Percentiles rank a stretch among this genome's conserved stretches.
phyloP scores from a whole-genome alignment of 1,140 invertebrate genomes.

The Galleria mellonella region DNA sequence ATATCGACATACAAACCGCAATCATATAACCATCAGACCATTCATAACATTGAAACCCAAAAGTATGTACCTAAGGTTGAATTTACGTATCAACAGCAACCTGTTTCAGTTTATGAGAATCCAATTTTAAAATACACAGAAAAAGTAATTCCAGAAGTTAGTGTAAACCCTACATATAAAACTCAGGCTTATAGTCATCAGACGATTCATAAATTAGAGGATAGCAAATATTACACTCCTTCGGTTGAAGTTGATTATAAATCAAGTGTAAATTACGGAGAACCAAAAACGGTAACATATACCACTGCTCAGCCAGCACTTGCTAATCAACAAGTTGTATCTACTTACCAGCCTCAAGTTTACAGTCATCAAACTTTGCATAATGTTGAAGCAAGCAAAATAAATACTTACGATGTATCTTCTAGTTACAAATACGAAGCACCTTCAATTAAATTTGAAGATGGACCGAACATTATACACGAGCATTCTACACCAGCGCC shows the following conservation, averaged over 20 bases:
- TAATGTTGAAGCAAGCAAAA: constrained; percentile 39
- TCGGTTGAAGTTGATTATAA: constrained; percentile 23
- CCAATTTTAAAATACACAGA: constrained; percentile 53
- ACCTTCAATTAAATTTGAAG: constrained; percentile 23
- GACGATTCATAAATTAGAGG: constrained; percentile 45
- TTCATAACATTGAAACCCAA: constrained; percentile 34
- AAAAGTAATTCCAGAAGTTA: constrained; percentile 36
- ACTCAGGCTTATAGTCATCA: constrained; percentile 42
- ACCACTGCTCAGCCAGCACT: constrained; percentile 34
- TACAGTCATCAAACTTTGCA: constrained; percentile 50
- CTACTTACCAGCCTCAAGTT: constrained; percentile 40
- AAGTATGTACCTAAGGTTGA: constrained; percentile 33
- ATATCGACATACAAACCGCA: constrained; percentile 31
- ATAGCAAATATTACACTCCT: constrained; percentile 28
- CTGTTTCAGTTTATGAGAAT: constrained; percentile 56
- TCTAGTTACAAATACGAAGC: constrained; percentile 31
- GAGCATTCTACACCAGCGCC: constrained; percentile 23
- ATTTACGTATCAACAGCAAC: constrained; percentile 37
- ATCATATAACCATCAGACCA: constrained; percentile 38
- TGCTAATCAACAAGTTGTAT: constrained; percentile 22
- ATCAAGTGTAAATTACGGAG: constrained; percentile 22
- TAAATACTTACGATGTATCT: constrained; percentile 34
- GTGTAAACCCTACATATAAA: neutral
- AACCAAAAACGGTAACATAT: constrained; percentile 34
- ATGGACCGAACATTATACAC: constrained; percentile 9